Evolutionary conservation across 2,797 vertebrate genomes (phyloP), one percentile per base, ranked within the genome.

Genomic region (Microctenopoma stevenorrisi): DNA sequence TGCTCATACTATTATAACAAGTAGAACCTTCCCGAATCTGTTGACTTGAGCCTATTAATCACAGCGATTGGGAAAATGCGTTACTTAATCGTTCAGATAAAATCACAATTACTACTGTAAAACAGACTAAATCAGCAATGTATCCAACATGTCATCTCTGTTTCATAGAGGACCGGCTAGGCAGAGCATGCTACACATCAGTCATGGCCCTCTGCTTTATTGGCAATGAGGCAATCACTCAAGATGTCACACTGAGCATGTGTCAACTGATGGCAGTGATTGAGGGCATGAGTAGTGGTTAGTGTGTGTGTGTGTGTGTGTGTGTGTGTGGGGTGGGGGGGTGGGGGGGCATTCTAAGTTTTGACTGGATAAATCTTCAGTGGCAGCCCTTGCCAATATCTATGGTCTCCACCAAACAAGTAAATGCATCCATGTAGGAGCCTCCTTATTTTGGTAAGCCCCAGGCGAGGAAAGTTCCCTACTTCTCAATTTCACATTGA

Each of bases 231-330:
- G 79, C 83, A 72, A 87, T 91, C 85, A 79, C 79, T 91, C 86
- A 83, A 81, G 42, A 75, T 87, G 89, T 88, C 87, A 86, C 74
- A 74, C 65, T 62, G 75, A 88, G 83, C 82, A 67, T 64, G 78
- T 85, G 89, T 88, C 88, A 89, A 81, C 59, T 28, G 16, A 52
- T 85, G 88, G 81, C 85, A 80, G 77, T 85, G 91, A 91, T 87
- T 72, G 81, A 89, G 84, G 68, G 71, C 70, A 62, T 44, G 37
- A 49, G 54, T 52, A 54, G 8, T 40, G 64, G 77, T 48, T 30
- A 9, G 65, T 22, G 22, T 22, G 22, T 22, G 22, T 22, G 22
- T 22, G 22, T 22, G 22, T 22, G 22, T 22, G 22, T 22, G 22
- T 22, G 22, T 22, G 22, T 22, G 18, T 18, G 18, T 18, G 67